Evolutionary conservation across 2,797 vertebrate genomes (phyloP).

Genomic region (Pygocentrus nattereri): DNA sequence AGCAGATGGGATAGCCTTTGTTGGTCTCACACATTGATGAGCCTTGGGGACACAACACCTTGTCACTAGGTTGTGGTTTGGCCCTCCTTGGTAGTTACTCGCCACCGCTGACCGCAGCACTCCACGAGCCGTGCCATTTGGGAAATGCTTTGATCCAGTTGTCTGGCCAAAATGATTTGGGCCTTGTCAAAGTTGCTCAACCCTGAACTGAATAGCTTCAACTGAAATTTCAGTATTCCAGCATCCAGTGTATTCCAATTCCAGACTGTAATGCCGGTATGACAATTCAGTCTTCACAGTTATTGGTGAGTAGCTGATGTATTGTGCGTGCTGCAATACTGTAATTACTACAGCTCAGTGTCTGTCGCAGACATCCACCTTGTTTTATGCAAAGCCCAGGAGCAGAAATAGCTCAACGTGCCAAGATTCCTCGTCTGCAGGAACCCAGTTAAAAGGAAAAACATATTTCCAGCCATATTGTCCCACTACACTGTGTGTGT

Average conservation of each 20-base stretch:
- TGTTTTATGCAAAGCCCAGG: neutral
- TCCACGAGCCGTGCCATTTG: no score
- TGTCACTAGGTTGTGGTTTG: no score
- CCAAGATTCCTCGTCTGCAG: neutral
- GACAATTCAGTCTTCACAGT: neutral
- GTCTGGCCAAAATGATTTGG: no score
- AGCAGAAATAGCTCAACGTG: neutral
- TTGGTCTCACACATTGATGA: no score
- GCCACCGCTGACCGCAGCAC: no score
- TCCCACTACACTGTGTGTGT: neutral
- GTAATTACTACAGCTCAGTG: neutral
- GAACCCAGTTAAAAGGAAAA: neutral
- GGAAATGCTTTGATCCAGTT: no score
- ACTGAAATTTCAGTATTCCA: no score
- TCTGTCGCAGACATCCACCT: neutral
- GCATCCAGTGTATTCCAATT: neutral
- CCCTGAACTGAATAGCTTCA: neutral
- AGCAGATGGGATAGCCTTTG: no score
- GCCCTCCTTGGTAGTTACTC: no score
- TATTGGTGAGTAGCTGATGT: neutral
- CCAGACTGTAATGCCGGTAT: neutral
- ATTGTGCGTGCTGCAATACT: neutral
- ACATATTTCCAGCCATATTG: constrained; percentile 15
- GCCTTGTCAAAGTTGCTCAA: no score
- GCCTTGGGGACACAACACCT: no score